Percentiles rank a stretch among this genome's conserved stretches.
phyloP scores from a whole-genome alignment of 1,140 invertebrate genomes.

The Penaeus vannamei region DNA sequence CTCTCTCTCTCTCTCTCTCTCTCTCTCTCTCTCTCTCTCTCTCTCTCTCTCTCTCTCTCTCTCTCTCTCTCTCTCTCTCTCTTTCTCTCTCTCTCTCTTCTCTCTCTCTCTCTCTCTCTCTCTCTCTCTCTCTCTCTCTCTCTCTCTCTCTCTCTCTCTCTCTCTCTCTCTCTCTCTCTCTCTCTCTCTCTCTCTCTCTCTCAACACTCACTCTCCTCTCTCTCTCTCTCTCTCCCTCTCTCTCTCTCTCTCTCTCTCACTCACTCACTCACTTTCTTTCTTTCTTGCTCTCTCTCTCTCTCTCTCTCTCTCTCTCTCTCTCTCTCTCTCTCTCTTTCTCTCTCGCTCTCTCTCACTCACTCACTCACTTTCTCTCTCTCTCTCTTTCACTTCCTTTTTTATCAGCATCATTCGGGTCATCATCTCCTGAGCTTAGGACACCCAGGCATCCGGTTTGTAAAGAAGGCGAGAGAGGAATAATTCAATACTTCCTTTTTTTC shows the following conservation, averaged over 20 bases:
- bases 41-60: background rate
- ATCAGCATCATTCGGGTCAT: no score
- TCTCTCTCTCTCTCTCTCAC: no score
- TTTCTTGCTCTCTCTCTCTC: background rate
- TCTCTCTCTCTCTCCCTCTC: background rate
- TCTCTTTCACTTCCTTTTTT: no score
- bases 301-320: background rate
- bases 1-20: background rate
- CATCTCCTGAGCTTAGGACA: no score
- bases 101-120: background rate
- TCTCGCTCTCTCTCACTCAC: background rate
- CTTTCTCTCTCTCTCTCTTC: background rate
- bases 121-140: background rate
- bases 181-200: background rate
- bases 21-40: background rate
- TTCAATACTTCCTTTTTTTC: no score
- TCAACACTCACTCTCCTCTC: background rate
- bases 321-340: conserved; percentile 2
- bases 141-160: background rate
- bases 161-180: conserved; percentile 6
- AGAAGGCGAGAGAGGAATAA: no score
- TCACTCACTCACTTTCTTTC: no score
- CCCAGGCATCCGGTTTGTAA: no score
- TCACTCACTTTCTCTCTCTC: background rate
- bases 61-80: background rate